Conservation (phyloP, 2,113 vertebrate species). For the Empidonax traillii region DNA sequence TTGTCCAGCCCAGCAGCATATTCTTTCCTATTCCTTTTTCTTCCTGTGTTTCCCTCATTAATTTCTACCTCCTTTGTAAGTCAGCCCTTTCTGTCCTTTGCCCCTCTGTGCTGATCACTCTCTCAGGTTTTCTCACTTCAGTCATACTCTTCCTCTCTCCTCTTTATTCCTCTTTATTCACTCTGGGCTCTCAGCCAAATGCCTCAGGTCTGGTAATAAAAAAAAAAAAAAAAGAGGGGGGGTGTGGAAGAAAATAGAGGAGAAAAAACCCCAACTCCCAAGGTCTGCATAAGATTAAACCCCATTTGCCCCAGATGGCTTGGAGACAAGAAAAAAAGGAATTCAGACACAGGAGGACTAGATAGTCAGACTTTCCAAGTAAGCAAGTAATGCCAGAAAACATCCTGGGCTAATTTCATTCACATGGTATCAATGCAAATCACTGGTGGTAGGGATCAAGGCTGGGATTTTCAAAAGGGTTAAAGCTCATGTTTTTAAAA, state of each 20-base stretch:
- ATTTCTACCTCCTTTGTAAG: background rate
- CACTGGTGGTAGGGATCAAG: background rate
- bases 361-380: background rate
- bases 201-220: background rate
- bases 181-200: background rate
- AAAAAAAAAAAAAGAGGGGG: background rate
- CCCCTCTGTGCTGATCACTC: background rate
- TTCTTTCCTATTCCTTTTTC: background rate
- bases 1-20: background rate
- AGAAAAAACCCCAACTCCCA: background rate
- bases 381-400: background rate
- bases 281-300: background rate
- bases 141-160: background rate
- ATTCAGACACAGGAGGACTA: background rate
- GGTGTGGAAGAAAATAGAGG: background rate
- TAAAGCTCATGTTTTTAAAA: slow-evolving; percentile 35
- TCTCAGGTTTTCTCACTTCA: background rate
- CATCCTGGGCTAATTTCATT: background rate
- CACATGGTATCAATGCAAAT: background rate
- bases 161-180: background rate
- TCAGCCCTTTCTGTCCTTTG: background rate
- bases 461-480: background rate
- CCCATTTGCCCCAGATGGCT: background rate
- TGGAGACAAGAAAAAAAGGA: background rate
- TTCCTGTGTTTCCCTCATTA: background rate